A percentile compares a stretch with the other conserved stretches of the same genome.
Conservation (phyloP, 2,797 vertebrate genomes). For the Momotus momota region DNA sequence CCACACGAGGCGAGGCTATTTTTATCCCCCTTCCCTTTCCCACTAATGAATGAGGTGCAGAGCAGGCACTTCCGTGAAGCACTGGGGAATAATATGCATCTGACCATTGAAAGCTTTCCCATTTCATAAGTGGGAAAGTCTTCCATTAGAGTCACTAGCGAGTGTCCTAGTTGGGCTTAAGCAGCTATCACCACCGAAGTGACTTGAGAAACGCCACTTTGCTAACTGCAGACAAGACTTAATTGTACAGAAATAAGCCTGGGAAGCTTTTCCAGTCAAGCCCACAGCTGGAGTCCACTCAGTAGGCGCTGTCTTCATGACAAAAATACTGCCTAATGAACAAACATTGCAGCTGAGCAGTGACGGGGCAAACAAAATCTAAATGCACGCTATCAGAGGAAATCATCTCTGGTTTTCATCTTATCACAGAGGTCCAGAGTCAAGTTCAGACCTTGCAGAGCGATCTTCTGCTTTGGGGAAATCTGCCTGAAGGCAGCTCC, state of each 20-base stretch:
- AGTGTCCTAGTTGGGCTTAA: background rate
- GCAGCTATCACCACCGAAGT: background rate
- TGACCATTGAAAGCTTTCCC: background rate
- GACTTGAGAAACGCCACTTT: background rate
- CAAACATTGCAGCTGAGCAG: background rate
- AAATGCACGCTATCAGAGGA: background rate
- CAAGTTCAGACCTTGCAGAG: background rate
- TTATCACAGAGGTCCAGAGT: background rate
- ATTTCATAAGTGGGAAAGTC: background rate
- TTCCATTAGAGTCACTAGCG: background rate
- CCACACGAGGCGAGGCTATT: background rate
- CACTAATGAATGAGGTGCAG: background rate
- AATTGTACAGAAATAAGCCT: slow-evolving; percentile 18
- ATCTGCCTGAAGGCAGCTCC: background rate
- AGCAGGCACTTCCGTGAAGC: background rate
- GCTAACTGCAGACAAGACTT: background rate
- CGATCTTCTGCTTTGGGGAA: background rate
- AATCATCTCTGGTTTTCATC: background rate
- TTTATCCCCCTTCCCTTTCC: background rate
- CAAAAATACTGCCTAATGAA: background rate
- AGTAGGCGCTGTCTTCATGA: background rate
- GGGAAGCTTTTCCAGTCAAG: slow-evolving; percentile 28
- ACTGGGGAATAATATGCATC: background rate
- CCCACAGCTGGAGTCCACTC: slow-evolving; percentile 30
- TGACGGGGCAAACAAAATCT: background rate